Conservation (phyloP, 1,140 invertebrate species). For the Dendrolimus kikuchii region DNA sequence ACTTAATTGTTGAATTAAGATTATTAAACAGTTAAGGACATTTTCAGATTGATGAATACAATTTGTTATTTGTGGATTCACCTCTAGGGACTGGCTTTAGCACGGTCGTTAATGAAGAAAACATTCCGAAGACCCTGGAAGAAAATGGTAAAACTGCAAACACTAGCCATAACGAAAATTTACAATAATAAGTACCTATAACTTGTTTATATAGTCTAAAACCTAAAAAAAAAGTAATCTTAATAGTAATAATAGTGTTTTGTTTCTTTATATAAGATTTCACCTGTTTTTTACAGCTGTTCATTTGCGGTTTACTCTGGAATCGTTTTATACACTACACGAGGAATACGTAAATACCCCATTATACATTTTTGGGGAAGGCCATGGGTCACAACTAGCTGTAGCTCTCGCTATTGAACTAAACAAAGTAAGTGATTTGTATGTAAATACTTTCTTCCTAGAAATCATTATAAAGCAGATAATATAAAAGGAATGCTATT, state of each 20-base stretch:
- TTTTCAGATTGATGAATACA: conserved; percentile 73
- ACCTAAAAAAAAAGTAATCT: no score
- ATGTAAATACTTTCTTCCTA: no score
- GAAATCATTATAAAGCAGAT: no score
- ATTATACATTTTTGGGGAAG: conserved; percentile 80
- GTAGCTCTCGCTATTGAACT: conserved; percentile 71
- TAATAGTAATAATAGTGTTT: no score
- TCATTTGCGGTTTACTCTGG: conserved; percentile 73
- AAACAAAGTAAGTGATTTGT: conserved; percentile 28
- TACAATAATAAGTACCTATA: no score
- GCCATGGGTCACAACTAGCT: conserved; percentile 81
- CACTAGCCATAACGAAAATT: no score
- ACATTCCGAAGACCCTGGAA: conserved; percentile 52
- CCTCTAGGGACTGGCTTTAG: conserved; percentile 82
- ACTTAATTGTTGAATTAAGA: no score
- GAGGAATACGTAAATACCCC: conserved; percentile 72
- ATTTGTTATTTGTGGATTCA: conserved; percentile 79
- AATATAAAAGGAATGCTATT: no score
- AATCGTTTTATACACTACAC: conserved; percentile 68
- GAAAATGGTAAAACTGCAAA: conserved; percentile 64
- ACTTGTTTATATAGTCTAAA: no score
- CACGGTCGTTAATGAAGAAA: conserved; percentile 65
- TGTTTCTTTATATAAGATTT: neutral
- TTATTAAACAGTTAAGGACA: no score
- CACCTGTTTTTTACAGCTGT: conserved; percentile 44